These are phyloP conservation scores for Ferrisia virgata DNA, from an alignment of 2,888 invertebrate species.

Conservation along the genomic window DNA sequence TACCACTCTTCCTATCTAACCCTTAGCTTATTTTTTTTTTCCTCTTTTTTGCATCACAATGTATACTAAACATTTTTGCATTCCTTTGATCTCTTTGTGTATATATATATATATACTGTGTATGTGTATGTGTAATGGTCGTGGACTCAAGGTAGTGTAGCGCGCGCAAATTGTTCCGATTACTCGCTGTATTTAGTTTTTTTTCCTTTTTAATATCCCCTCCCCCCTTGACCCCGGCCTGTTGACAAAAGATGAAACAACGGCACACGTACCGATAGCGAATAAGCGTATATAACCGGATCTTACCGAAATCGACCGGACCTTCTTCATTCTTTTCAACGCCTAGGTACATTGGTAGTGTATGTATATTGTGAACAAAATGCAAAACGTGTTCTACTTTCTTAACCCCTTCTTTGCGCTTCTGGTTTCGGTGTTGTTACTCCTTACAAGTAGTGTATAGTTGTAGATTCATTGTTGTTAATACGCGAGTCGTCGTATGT, in stretches of 20 bases:
- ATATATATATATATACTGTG: no score
- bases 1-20: neutral
- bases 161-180: neutral
- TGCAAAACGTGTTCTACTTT: conserved; percentile 26
- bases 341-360: neutral
- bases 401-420: neutral
- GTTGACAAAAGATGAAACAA: neutral
- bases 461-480: neutral
- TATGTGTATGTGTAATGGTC: no score
- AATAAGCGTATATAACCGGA: neutral
- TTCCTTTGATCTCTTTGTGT: neutral
- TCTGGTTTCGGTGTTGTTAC: neutral
- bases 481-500: neutral
- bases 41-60: neutral
- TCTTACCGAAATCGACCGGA: conserved; percentile 30
- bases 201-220: neutral
- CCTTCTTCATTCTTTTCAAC: conserved; percentile 15
- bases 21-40: no score
- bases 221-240: neutral
- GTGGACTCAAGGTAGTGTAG: no score
- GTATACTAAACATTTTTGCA: conserved; percentile 3
- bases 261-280: neutral
- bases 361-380: neutral
- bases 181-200: neutral
- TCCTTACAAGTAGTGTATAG: neutral